Evolutionary conservation across 2,113 vertebrate species (phyloP).

Genomic region (Gambusia affinis): DNA sequence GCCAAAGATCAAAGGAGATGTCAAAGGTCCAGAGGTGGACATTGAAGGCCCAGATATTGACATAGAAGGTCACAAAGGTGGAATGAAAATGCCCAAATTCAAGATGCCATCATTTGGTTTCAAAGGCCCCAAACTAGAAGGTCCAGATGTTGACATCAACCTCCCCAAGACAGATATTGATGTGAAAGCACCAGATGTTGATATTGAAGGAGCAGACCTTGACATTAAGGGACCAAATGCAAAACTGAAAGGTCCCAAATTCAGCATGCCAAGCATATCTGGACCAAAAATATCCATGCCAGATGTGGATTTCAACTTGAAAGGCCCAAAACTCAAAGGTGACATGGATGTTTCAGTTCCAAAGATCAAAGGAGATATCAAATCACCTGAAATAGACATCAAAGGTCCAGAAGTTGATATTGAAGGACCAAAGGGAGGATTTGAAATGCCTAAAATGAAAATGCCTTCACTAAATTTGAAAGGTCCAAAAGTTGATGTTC

Average conservation of each 20-base stretch:
- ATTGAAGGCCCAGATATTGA: background rate
- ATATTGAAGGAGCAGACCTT: background rate
- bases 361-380: too few species aligned
- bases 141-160: constrained; percentile 33
- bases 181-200: background rate
- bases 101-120: background rate
- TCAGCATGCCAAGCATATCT: constrained; percentile 2
- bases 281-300: constrained; percentile 9
- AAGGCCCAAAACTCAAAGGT: too few species aligned
- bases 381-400: too few species aligned
- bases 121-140: background rate
- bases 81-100: background rate
- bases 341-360: too few species aligned
- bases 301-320: too few species aligned
- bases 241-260: constrained; percentile 2
- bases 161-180: background rate
- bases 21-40: background rate
- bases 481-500: background rate
- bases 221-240: too few species aligned
- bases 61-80: background rate
- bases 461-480: too few species aligned
- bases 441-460: too few species aligned
- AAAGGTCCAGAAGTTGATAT: too few species aligned
- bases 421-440: too few species aligned
- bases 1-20: constrained; percentile 23